A percentile compares a stretch with the other conserved stretches of the same genome.
Conservation (phyloP, 92 coral and sea anemone genomes). For the Micromussa lordhowensis region DNA sequence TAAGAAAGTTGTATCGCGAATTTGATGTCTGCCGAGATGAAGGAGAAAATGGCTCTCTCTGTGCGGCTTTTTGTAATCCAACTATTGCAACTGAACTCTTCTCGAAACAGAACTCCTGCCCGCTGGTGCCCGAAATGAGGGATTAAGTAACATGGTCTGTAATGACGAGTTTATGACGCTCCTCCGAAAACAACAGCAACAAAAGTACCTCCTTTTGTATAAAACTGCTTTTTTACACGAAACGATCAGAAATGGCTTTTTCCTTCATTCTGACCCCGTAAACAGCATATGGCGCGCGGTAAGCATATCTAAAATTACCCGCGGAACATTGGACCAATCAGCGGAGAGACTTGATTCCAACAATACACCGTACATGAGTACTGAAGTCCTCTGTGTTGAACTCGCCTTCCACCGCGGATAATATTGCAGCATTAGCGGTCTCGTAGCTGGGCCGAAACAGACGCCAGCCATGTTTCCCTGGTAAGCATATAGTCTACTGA, state of each 20-base stretch:
- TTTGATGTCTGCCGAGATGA: too few relatives aligned
- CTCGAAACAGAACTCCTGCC: neutral
- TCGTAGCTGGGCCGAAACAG: slow-evolving; percentile 94
- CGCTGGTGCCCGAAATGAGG: neutral
- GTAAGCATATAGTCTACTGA: slow-evolving; percentile 49
- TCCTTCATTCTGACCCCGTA: neutral
- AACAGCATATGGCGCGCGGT: neutral
- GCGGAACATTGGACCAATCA: slow-evolving; percentile 41
- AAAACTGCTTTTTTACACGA: neutral
- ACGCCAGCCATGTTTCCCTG: slow-evolving; percentile 88
- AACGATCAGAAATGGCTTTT: neutral
- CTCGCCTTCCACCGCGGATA: slow-evolving; percentile 67
- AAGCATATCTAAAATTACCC: slow-evolving; percentile 24
- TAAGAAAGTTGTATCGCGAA: too few relatives aligned
- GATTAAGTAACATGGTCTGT: neutral
- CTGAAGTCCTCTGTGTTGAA: slow-evolving; percentile 78
- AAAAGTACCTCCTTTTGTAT: neutral
- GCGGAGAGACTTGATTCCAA: slow-evolving; percentile 20
- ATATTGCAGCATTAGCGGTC: slow-evolving; percentile 82
- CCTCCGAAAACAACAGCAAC: neutral
- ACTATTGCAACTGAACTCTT: neutral
- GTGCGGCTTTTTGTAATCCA: neutral
- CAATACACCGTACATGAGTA: slow-evolving; percentile 76
- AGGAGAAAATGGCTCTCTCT: too few relatives aligned
- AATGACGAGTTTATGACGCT: neutral